Evolutionary conservation across 2,113 vertebrate species (phyloP).

Genomic region (Hystrix cristata): DNA sequence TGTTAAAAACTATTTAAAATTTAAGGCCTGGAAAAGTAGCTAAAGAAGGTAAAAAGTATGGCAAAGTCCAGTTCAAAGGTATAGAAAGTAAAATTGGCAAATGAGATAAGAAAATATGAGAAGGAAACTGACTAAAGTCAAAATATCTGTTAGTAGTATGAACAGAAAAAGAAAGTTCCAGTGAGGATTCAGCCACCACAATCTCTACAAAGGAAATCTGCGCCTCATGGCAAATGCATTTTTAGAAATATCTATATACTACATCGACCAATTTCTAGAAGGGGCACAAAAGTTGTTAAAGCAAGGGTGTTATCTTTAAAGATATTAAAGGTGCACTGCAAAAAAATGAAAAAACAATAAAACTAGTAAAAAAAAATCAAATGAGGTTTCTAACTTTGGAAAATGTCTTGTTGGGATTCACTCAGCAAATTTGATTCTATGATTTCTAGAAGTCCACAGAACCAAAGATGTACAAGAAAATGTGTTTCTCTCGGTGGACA

Average conservation of each 20-base stretch:
- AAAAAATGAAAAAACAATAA: background rate
- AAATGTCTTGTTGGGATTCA: background rate
- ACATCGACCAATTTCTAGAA: background rate
- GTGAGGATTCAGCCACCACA: background rate
- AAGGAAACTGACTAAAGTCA: background rate
- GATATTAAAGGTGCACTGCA: background rate
- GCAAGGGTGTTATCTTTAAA: background rate
- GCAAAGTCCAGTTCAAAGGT: constrained; percentile 30
- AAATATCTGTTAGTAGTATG: background rate
- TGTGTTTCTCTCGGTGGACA: background rate
- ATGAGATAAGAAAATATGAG: background rate
- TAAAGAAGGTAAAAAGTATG: background rate
- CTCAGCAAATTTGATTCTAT: background rate
- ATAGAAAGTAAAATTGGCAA: background rate
- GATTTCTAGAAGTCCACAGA: background rate
- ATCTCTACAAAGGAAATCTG: background rate
- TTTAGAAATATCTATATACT: background rate
- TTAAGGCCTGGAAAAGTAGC: background rate
- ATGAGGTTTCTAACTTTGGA: background rate
- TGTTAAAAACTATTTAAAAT: constrained; percentile 39
- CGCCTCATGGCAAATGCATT: background rate
- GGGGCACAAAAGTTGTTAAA: background rate
- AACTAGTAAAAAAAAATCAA: background rate
- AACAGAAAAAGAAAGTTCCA: background rate
- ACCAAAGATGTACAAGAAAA: background rate